phyloP scores from a whole-genome alignment of 2,797 vertebrate genomes.

The Chromobotia macracanthus region DNA sequence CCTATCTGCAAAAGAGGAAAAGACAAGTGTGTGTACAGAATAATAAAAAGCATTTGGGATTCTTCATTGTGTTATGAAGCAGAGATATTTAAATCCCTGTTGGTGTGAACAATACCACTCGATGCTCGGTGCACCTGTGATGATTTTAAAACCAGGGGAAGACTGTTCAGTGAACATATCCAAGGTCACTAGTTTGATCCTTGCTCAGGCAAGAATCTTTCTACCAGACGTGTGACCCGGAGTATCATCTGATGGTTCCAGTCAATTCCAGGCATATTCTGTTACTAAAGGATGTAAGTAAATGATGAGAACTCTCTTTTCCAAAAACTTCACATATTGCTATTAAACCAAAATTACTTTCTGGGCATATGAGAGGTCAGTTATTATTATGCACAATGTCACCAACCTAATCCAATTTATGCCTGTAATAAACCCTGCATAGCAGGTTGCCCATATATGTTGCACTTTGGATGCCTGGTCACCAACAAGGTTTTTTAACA shows the following conservation, averaged over 20 bases:
- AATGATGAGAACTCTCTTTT: constrained; percentile 9
- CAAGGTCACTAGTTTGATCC: constrained; percentile 46
- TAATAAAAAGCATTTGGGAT: neutral
- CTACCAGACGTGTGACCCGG: neutral
- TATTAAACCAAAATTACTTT: neutral
- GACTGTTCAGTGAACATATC: neutral
- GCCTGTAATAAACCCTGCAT: neutral
- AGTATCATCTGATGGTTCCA: constrained; percentile 29
- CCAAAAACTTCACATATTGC: neutral
- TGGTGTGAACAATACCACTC: neutral
- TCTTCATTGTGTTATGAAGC: constrained; percentile 1
- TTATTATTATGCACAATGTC: constrained; percentile 25
- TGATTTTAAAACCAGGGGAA: constrained; percentile 8
- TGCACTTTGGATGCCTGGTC: too few species aligned
- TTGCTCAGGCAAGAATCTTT: constrained; percentile 18
- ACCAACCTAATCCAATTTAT: neutral
- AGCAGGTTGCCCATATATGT: neutral
- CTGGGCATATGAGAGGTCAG: neutral
- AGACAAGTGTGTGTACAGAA: constrained; percentile 6
- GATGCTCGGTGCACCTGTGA: neutral
- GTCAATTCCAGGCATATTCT: constrained; percentile 18
- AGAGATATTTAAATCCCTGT: constrained; percentile 23
- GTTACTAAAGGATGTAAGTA: neutral
- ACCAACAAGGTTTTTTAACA: too few species aligned
- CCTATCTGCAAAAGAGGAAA: constrained; percentile 6